These are phyloP conservation scores for Chrysina gloriosa DNA, from an alignment of 2,888 invertebrate genomes.

Conservation along the genomic window DNA sequence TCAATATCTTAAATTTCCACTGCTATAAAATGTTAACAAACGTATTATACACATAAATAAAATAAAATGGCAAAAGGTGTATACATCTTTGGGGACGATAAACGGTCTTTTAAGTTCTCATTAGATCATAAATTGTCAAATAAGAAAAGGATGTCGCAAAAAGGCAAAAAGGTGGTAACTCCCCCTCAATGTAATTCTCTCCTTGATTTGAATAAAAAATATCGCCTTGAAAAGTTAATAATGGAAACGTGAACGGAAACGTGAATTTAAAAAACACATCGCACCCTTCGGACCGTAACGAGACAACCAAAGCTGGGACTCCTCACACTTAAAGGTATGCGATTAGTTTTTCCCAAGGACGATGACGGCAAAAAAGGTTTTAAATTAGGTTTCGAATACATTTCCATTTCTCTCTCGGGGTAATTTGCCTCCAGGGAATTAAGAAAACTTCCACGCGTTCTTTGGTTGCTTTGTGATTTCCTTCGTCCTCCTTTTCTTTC, in stretches of 20 bases:
- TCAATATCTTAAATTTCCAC: not conserved
- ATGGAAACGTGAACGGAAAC: constrained; percentile 66
- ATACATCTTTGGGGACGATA: constrained; percentile 64
- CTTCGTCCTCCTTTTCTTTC: constrained; percentile 21
- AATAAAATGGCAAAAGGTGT: too few relatives aligned
- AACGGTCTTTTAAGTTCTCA: constrained; percentile 60
- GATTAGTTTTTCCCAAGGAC: constrained; percentile 62
- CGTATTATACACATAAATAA: too few relatives aligned
- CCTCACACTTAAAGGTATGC: constrained; percentile 63
- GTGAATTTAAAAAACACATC: constrained; percentile 56
- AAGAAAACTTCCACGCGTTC: constrained; percentile 21
- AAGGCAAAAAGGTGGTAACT: not conserved
- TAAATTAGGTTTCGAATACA: constrained; percentile 65
- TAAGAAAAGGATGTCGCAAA: constrained; percentile 13
- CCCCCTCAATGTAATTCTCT: constrained; percentile 5
- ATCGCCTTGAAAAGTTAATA: constrained; percentile 66
- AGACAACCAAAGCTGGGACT: constrained; percentile 50
- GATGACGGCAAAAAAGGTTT: constrained; percentile 55
- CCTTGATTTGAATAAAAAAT: constrained; percentile 66
- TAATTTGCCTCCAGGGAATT: constrained; percentile 58
- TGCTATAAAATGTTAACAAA: too few relatives aligned
- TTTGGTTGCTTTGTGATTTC: constrained; percentile 29
- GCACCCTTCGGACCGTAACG: constrained; percentile 14
- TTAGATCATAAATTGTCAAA: constrained; percentile 52
- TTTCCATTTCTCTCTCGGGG: constrained; percentile 54